Base-by-base conservation (phyloP, 2,888 invertebrate species). In the Aphodius granarius region DNA sequence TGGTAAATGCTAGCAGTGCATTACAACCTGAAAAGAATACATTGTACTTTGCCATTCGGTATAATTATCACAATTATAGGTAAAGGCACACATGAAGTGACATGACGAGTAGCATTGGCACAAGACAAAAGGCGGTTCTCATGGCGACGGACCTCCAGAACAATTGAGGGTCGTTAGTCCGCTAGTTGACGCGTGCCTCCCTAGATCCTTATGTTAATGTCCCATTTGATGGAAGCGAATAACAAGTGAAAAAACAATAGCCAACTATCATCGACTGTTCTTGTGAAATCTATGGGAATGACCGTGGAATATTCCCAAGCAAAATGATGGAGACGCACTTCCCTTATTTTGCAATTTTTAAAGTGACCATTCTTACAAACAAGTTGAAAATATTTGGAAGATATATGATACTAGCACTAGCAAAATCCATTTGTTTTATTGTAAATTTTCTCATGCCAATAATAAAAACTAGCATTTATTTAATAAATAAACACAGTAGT, bases 51-150 rank as follows among this genome's bases (percentile, higher is more conserved):
- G 43, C 43, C 43, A 3, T 43, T 43, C 13, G 13, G 43, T 43
- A 13, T 43, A 43, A 43, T 43, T 43, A 43, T 43, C 43, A 43
- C 43, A 43, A 43, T 43, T 43, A 43, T 43, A 43, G 43, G 43
- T 43, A 43, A 43, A 43, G 43, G 43, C 43, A 43, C 43, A 43
- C 43, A 43, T 43, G 43, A n/a, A 43, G 43, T 43, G 43, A 43
- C 43, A 43, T 43, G 43, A 43, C 43, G 43, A 43, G 43, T 43
- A 43, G 43, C 43, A 43, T 43, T 43, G 43, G 43, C 43, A 43
- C 43, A 43, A 43, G 43, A 68, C 68, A 68, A 68, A 68, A 68
- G 68, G 20, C 20, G 21, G 68, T 68, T 68, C 68, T 19, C 68
- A 68, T n/a, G 68, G 20, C 20, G 66, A 68, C 68, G 68, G 22